Conservation (phyloP, 2,797 vertebrate genomes). For the Chelonia mydas region DNA sequence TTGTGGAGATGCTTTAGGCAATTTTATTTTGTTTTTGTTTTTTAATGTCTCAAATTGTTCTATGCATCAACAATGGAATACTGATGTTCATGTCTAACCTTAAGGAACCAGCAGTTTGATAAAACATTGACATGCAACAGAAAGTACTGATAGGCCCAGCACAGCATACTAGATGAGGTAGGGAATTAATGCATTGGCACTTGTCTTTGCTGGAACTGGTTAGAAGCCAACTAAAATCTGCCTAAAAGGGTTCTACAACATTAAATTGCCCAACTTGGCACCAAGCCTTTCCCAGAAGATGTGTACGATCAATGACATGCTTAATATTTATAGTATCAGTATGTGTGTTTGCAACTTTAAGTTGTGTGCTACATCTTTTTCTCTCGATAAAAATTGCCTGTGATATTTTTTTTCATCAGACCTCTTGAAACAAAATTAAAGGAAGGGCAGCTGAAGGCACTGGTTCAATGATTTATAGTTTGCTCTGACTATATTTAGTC, state of each 20-base stretch:
- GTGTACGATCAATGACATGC: conserved; percentile 75
- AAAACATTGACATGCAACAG: conserved; percentile 77
- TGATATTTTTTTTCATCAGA: conserved; percentile 25
- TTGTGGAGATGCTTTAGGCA: conserved; percentile 69
- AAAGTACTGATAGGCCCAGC: conserved; percentile 73
- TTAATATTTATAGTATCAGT: conserved; percentile 78
- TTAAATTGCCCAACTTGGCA: conserved; percentile 79
- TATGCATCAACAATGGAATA: conserved; percentile 67
- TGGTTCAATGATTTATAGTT: neutral
- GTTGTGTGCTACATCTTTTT: conserved; percentile 47
- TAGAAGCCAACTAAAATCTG: conserved; percentile 82
- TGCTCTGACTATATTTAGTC: neutral
- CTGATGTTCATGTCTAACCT: conserved; percentile 60
- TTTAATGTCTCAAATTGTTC: conserved; percentile 47
- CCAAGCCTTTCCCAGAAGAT: conserved; percentile 74
- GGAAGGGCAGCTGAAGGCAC: neutral
- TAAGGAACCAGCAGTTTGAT: conserved; percentile 66
- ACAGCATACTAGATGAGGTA: conserved; percentile 78
- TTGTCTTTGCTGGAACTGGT: conserved; percentile 81
- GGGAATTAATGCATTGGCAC: conserved; percentile 80
- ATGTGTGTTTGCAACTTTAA: conserved; percentile 73
- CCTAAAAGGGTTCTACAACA: conserved; percentile 81
- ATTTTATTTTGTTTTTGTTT: conserved; percentile 25
- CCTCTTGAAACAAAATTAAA: neutral
- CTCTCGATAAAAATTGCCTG: conserved; percentile 37